Percentiles rank a stretch among this genome's conserved stretches.
Evolutionary conservation across 1,140 invertebrate genomes (phyloP).

Genomic region (Lordiphosa collinella): DNA sequence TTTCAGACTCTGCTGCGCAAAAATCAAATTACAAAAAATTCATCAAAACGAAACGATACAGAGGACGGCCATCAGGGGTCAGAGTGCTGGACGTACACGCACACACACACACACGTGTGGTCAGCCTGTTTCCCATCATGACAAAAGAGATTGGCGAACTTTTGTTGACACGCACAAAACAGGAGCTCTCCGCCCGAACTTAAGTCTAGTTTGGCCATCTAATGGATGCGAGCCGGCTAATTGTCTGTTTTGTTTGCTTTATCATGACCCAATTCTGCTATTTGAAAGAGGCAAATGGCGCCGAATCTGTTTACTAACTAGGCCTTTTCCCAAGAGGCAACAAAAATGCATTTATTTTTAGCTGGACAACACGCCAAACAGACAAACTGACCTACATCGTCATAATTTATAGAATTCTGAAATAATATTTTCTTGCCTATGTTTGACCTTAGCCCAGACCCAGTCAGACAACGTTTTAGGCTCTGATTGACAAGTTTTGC

Average conservation of each 20-base stretch:
- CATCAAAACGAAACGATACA: slow-evolving; percentile 28
- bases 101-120: too few relatives aligned
- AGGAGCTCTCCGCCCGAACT: slow-evolving; percentile 19
- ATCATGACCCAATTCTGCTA: slow-evolving; percentile 44
- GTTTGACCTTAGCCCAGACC: slow-evolving; percentile 55
- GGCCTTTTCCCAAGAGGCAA: slow-evolving; percentile 46
- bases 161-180: slow-evolving; percentile 28
- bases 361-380: slow-evolving; percentile 32
- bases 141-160: too few relatives aligned
- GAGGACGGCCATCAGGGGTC: neutral
- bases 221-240: slow-evolving; percentile 28
- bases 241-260: slow-evolving; percentile 47
- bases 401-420: slow-evolving; percentile 45
- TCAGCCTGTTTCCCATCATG: too few relatives aligned
- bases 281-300: slow-evolving; percentile 30
- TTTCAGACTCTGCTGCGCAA: slow-evolving; percentile 29
- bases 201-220: slow-evolving; percentile 43
- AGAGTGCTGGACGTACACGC: neutral
- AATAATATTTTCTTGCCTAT: slow-evolving; percentile 38
- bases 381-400: slow-evolving; percentile 54
- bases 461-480: slow-evolving; percentile 28
- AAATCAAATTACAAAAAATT: slow-evolving; percentile 60
- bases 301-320: slow-evolving; percentile 50
- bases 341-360: slow-evolving; percentile 57
- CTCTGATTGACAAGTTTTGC: slow-evolving; percentile 65